phyloP scores from a whole-genome alignment of 2,113 vertebrate species.

The Symphodus melops region DNA sequence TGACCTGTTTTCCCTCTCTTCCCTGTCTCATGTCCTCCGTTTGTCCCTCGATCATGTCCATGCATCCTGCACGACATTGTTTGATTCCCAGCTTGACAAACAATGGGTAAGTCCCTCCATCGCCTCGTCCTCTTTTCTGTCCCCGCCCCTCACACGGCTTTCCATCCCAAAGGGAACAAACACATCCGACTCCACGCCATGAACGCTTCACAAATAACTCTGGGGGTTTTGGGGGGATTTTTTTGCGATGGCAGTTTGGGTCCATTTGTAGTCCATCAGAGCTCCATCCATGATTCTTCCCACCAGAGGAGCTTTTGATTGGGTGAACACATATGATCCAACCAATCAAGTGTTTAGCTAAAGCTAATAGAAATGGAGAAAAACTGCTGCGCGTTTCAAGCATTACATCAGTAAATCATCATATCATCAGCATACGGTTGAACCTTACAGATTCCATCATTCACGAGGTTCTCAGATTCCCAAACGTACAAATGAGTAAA shows the following conservation, averaged over 20 bases:
- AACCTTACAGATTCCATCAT: background rate
- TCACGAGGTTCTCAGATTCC: background rate
- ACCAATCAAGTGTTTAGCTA: background rate
- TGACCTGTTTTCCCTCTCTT: constrained; percentile 42
- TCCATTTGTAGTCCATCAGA: too few relatives aligned
- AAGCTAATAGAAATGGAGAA: background rate
- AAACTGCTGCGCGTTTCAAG: background rate
- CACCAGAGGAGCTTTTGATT: background rate
- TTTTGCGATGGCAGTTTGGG: too few relatives aligned
- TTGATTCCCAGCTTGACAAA: constrained; percentile 87
- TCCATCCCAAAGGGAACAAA: too few relatives aligned
- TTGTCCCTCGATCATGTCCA: constrained; percentile 65
- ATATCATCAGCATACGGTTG: background rate
- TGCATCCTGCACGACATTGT: constrained; percentile 73
- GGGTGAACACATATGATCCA: background rate
- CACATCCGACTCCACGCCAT: too few relatives aligned
- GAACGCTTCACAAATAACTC: too few relatives aligned
- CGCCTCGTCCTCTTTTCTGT: constrained; percentile 1
- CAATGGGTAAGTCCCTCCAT: constrained; percentile 94
- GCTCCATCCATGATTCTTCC: too few relatives aligned
- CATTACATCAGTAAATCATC: background rate
- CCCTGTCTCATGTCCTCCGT: constrained; percentile 31
- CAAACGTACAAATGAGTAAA: background rate
- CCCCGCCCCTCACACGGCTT: background rate
- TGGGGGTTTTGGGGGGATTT: too few relatives aligned